These are phyloP conservation scores for Sciurus niger DNA, from an alignment of 2,113 vertebrate species.

Conservation along the genomic window DNA sequence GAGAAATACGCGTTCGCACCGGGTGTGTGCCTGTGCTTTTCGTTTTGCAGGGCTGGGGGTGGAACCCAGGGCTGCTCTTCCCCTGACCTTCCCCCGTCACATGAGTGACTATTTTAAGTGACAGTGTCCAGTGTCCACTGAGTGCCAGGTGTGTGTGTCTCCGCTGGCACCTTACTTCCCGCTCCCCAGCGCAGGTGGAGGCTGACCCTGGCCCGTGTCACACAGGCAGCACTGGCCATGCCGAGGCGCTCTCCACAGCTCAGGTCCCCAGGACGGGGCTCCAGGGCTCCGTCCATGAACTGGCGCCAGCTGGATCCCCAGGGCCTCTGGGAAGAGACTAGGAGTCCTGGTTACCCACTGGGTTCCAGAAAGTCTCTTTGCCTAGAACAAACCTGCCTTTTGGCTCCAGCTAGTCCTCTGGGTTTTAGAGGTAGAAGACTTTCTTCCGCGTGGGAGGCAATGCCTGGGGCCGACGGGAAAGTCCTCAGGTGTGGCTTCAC, in stretches of 20 bases:
- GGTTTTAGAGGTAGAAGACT: not conserved
- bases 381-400: not conserved
- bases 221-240: not conserved
- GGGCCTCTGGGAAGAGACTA: not conserved
- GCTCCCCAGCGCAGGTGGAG: not conserved
- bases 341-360: not conserved
- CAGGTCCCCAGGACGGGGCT: rapidly evolving
- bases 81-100: not conserved
- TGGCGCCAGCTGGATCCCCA: rapidly evolving
- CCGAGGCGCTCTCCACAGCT: not conserved
- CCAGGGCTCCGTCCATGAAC: not conserved
- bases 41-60: not conserved
- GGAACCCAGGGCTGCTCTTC: not conserved
- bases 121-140: not conserved
- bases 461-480: not conserved
- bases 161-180: not conserved
- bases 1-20: rapidly evolving
- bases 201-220: not conserved
- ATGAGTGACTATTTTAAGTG: not conserved
- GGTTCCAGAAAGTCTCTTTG: not conserved
- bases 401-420: not conserved
- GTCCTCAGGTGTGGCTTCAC: not conserved
- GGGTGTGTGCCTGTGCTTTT: not conserved
- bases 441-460: not conserved
- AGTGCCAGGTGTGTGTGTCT: not conserved